Conservation (phyloP, 2,113 vertebrate genomes). For the Dasyprocta punctata region DNA sequence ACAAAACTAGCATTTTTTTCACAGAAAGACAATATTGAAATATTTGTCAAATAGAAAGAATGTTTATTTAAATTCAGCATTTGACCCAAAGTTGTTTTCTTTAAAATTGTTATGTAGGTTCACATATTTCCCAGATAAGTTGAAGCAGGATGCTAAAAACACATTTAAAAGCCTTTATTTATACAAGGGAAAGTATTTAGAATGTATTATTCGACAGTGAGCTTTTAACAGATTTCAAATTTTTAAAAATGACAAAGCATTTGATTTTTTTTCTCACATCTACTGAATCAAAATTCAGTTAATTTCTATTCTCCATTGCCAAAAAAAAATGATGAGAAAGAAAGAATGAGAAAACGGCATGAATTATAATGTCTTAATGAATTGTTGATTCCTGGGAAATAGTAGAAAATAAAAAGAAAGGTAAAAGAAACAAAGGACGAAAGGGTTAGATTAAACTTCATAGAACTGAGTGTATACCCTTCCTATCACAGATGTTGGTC, state of each 20-base stretch:
- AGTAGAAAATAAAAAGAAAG: background rate
- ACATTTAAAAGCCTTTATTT: background rate
- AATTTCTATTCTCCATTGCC: background rate
- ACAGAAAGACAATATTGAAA: slow-evolving; percentile 37
- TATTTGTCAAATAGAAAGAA: slow-evolving; percentile 38
- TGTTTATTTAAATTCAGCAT: slow-evolving; percentile 31
- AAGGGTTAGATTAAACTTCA: background rate
- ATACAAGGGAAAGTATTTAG: background rate
- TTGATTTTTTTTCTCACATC: background rate
- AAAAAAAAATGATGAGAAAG: background rate
- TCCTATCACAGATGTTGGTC: background rate
- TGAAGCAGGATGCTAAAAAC: background rate
- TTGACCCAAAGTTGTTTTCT: background rate
- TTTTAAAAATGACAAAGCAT: background rate
- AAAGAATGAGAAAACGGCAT: background rate
- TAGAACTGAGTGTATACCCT: background rate
- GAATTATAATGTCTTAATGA: background rate
- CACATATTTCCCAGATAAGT: background rate
- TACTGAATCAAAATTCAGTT: background rate
- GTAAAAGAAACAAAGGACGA: background rate
- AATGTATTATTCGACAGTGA: background rate
- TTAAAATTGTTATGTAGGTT: background rate
- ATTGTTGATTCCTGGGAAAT: background rate
- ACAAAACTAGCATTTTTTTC: background rate
- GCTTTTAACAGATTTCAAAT: background rate